Percentiles rank a stretch among this genome's conserved stretches.
These are phyloP conservation scores for Lateolabrax maculatus DNA, from an alignment of 2,797 vertebrate genomes.

Conservation along the genomic window DNA sequence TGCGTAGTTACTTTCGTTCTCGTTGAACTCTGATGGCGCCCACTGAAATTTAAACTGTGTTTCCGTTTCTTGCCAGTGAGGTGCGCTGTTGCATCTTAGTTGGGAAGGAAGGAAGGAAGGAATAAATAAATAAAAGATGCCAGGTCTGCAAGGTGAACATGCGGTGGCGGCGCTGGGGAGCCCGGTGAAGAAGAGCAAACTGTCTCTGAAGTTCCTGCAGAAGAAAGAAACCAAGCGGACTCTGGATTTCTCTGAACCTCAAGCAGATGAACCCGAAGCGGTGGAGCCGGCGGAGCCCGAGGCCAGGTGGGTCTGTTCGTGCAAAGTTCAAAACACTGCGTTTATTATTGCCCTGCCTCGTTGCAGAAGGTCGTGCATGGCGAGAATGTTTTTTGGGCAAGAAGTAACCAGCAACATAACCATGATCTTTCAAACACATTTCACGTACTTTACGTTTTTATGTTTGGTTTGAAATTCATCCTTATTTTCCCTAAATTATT, in stretches of 20 bases:
- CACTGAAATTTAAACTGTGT: constrained; percentile 1
- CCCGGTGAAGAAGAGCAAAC: constrained; percentile 91
- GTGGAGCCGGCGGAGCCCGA: constrained; percentile 79
- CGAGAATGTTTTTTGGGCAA: not conserved
- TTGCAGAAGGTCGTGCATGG: not conserved
- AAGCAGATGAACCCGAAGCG: constrained; percentile 84
- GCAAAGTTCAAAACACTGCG: not conserved
- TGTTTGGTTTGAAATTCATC: not conserved
- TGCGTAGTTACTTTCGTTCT: constrained; percentile 53
- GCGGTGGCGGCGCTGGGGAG: constrained; percentile 85
- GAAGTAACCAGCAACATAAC: not conserved
- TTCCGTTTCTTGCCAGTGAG: constrained; percentile 53
- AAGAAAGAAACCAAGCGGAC: constrained; percentile 96
- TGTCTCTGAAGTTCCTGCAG: constrained; percentile 96
- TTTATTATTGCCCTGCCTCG: not conserved
- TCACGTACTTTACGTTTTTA: not conserved
- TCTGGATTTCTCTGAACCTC: constrained; percentile 93
- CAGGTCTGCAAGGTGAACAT: constrained; percentile 88
- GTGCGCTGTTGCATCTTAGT: constrained; percentile 64
- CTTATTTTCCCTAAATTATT: not conserved
- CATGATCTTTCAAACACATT: not conserved
- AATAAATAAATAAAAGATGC: constrained; percentile 66
- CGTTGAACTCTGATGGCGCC: constrained; percentile 61
- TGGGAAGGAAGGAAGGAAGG: not conserved
- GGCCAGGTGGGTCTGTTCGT: constrained; percentile 76